phyloP scores from a whole-genome alignment of 2,888 invertebrate genomes.

The Ormyrus rosae region DNA sequence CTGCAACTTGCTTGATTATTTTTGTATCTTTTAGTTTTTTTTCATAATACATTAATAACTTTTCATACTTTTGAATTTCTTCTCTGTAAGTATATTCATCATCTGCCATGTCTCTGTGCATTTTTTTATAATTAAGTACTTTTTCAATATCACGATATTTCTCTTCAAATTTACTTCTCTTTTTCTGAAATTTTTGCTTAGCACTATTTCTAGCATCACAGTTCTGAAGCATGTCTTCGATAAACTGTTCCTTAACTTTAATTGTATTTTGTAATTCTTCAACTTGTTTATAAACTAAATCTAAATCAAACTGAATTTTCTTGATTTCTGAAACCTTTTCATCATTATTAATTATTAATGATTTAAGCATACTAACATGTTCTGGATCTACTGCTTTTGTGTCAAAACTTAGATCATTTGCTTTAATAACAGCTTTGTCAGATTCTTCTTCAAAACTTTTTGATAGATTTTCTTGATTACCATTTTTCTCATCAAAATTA shows the following conservation, averaged over 20 bases:
- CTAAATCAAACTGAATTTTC: constrained; percentile 78
- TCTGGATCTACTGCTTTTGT: constrained; percentile 74
- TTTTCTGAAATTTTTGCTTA: constrained; percentile 81
- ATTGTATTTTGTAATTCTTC: constrained; percentile 84
- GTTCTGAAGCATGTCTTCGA: constrained; percentile 81
- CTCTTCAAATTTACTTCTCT: constrained; percentile 80
- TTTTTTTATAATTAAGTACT: constrained; percentile 51
- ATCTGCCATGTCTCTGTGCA: constrained; percentile 64
- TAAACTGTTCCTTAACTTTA: constrained; percentile 85
- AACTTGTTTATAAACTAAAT: constrained; percentile 82
- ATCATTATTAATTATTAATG: constrained; percentile 73
- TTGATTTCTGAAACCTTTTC: constrained; percentile 73
- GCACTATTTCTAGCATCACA: constrained; percentile 79
- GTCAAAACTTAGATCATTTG: background rate
- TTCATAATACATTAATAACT: constrained; percentile 76
- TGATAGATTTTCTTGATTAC: constrained; percentile 20
- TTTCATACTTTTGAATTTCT: constrained; percentile 75
- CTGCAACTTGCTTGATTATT: constrained; percentile 79
- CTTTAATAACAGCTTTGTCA: constrained; percentile 44
- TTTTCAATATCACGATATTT: constrained; percentile 77
- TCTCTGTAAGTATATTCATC: constrained; percentile 71
- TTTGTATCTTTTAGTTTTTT: constrained; percentile 78
- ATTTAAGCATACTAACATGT: constrained; percentile 77
- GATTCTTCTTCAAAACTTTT: constrained; percentile 41
- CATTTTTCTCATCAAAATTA: constrained; percentile 35